Percentiles rank a stretch among this genome's conserved stretches.
Evolutionary conservation across 2,888 invertebrate genomes (phyloP).

Genomic region (Drepana falcataria): DNA sequence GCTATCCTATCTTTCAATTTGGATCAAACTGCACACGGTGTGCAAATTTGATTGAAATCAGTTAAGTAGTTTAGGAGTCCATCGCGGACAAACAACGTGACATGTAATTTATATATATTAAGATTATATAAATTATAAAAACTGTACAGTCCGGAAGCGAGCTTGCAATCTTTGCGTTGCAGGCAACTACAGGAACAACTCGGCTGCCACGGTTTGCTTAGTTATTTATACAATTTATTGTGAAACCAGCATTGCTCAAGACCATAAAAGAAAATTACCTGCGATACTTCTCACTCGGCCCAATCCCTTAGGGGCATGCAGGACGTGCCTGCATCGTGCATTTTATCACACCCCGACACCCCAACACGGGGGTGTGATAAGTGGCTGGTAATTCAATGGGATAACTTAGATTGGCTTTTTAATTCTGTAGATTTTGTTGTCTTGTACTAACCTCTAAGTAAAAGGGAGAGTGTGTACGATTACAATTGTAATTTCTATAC

Average conservation of each 20-base stretch:
- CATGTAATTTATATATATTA: too few relatives aligned
- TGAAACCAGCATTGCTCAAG: background rate
- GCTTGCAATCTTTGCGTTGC: too few relatives aligned
- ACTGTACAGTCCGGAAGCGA: too few relatives aligned
- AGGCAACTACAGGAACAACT: too few relatives aligned
- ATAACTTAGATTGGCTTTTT: constrained; percentile 77
- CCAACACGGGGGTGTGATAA: constrained; percentile 60
- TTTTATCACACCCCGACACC: constrained; percentile 53
- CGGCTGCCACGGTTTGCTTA: too few relatives aligned
- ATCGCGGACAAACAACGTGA: too few relatives aligned
- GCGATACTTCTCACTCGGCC: constrained; percentile 27
- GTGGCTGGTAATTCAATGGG: constrained; percentile 73
- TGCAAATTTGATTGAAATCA: too few relatives aligned
- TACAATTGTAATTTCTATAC: background rate
- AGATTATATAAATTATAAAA: too few relatives aligned
- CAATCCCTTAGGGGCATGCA: constrained; percentile 40
- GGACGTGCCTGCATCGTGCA: constrained; percentile 49
- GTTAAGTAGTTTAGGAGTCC: too few relatives aligned
- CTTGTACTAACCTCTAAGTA: background rate
- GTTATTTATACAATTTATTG: too few relatives aligned
- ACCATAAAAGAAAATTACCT: constrained; percentile 16
- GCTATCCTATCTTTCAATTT: too few relatives aligned
- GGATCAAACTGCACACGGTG: too few relatives aligned
- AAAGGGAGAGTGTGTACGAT: background rate
- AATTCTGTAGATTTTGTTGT: constrained; percentile 46